Percentiles rank a stretch among this genome's conserved stretches.
These are phyloP conservation scores for Psilopogon haemacephalus DNA, from an alignment of 2,113 vertebrate species.

Conservation along the genomic window DNA sequence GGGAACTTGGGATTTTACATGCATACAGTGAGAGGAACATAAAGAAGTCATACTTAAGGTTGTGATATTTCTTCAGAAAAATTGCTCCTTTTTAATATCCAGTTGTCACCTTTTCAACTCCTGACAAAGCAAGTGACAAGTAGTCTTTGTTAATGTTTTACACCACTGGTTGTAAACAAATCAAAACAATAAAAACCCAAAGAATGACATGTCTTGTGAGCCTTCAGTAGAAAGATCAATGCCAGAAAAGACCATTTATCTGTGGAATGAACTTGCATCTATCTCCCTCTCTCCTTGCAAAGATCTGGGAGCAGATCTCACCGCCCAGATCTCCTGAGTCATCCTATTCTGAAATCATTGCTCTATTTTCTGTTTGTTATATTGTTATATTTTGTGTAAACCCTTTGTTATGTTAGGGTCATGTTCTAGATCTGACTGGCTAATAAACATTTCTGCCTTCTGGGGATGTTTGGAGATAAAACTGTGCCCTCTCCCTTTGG, in stretches of 20 bases:
- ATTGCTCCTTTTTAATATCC: background rate
- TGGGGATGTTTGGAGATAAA: background rate
- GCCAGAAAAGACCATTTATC: background rate
- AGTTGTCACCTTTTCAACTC: background rate
- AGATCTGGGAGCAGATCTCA: background rate
- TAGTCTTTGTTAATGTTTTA: background rate
- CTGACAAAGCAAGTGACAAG: background rate
- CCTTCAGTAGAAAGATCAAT: background rate
- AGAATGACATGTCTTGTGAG: background rate
- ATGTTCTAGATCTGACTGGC: slow-evolving; percentile 16
- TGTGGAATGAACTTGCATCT: background rate
- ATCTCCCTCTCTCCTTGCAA: background rate
- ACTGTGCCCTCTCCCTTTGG: background rate
- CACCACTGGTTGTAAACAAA: background rate
- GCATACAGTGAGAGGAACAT: background rate
- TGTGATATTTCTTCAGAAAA: background rate
- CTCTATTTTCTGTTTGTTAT: background rate
- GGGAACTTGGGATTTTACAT: background rate
- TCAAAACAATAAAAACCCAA: background rate
- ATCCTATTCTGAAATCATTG: background rate
- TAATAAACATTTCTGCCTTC: slow-evolving; percentile 42
- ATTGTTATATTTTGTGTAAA: slow-evolving; percentile 10
- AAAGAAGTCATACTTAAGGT: background rate
- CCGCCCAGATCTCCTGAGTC: background rate
- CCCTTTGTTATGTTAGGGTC: slow-evolving; percentile 42